Conservation (phyloP, 2,888 invertebrate genomes). For the Acleris emargana region DNA sequence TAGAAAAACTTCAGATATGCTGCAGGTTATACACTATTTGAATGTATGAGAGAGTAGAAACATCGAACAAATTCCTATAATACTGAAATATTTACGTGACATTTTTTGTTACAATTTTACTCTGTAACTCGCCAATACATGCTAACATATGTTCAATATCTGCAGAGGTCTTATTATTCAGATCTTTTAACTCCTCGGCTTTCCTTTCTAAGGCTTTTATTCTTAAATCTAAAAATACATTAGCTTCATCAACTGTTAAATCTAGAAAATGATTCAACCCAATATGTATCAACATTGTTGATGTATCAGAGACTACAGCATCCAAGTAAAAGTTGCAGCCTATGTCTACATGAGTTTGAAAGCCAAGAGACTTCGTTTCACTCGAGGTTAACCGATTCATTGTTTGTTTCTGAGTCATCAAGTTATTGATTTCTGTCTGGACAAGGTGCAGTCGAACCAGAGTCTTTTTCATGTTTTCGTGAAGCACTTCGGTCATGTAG, state of each 20-base stretch:
- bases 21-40: too few species aligned
- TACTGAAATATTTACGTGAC: background rate
- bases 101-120: slow-evolving; percentile 34
- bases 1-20: too few species aligned
- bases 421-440: slow-evolving; percentile 88
- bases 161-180: slow-evolving; percentile 88
- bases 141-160: slow-evolving; percentile 91
- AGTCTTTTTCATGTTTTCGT: slow-evolving; percentile 86
- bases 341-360: slow-evolving; percentile 86
- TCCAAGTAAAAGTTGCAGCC: slow-evolving; percentile 94
- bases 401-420: slow-evolving; percentile 88
- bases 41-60: too few species aligned
- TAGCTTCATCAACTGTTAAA: slow-evolving; percentile 88
- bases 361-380: slow-evolving; percentile 73
- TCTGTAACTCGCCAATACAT: slow-evolving; percentile 85
- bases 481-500: slow-evolving; percentile 91
- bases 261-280: slow-evolving; percentile 91
- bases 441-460: slow-evolving; percentile 84
- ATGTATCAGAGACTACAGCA: slow-evolving; percentile 87
- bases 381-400: slow-evolving; percentile 86
- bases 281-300: slow-evolving; percentile 87
- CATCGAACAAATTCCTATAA: too few species aligned
- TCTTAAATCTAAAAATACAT: slow-evolving; percentile 87
- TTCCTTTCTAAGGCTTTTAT: slow-evolving; percentile 86
- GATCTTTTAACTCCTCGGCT: slow-evolving; percentile 84